phyloP scores from a whole-genome alignment of 2,113 vertebrate genomes.

The Cygnus buccinator region DNA sequence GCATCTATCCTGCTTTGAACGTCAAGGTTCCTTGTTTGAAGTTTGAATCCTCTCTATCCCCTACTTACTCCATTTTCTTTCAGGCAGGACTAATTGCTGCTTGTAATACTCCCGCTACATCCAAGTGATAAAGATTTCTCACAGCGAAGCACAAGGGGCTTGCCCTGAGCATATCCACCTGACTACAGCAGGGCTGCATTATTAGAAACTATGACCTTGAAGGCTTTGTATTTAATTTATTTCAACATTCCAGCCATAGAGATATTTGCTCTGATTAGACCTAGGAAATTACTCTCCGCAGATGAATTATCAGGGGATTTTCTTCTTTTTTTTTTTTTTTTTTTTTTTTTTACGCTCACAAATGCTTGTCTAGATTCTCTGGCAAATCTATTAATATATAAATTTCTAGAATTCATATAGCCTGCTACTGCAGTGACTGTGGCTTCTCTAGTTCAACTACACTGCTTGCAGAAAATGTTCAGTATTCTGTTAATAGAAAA shows the following conservation, averaged over 20 bases:
- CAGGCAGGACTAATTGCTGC: not conserved
- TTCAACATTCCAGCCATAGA: conserved; percentile 45
- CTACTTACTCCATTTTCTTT: conserved; percentile 30
- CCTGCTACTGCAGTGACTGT: not conserved
- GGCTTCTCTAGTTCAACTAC: not conserved
- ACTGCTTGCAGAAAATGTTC: not conserved
- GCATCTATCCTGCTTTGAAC: not conserved
- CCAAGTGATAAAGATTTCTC: conserved; percentile 35
- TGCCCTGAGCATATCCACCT: not conserved
- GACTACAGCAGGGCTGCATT: conserved; percentile 9
- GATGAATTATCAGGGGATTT: conserved; percentile 43
- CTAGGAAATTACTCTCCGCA: conserved; percentile 43
- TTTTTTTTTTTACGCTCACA: not conserved
- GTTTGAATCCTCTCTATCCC: not conserved
- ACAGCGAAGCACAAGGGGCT: not conserved
- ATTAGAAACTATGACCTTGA: conserved; percentile 57
- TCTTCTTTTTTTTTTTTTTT: not conserved
- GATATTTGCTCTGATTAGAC: conserved; percentile 66
- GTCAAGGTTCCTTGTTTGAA: not conserved
- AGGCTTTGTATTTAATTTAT: conserved; percentile 65
- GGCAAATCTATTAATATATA: not conserved
- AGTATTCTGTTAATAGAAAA: not conserved
- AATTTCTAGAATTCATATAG: not conserved
- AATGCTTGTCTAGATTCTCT: not conserved
- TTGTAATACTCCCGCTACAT: conserved; percentile 18